phyloP scores from a whole-genome alignment of 2,113 vertebrate species.

The Erpornis zantholeuca region DNA sequence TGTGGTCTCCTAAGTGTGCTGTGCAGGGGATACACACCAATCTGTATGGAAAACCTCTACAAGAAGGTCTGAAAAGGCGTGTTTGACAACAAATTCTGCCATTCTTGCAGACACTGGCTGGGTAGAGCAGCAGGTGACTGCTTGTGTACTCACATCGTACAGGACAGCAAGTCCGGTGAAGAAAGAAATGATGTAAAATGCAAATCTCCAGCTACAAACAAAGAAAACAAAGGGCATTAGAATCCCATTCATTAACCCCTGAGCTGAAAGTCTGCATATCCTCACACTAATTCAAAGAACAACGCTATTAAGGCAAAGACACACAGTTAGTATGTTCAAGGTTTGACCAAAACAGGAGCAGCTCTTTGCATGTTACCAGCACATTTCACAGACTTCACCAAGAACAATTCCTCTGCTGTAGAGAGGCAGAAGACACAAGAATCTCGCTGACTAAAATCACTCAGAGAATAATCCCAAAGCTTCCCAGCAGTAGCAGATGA shows the following conservation, averaged over 20 bases:
- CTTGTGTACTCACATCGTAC: constrained; percentile 81
- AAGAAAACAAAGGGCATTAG: not conserved
- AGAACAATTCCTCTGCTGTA: not conserved
- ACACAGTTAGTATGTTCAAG: not conserved
- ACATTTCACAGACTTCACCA: not conserved
- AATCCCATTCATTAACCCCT: not conserved
- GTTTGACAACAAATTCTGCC: not conserved
- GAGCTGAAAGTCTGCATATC: not conserved
- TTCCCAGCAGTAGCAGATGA: not conserved
- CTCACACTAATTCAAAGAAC: not conserved
- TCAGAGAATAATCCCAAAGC: not conserved
- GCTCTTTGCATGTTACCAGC: not conserved
- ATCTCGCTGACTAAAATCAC: not conserved
- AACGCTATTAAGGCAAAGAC: not conserved
- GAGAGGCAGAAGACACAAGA: not conserved
- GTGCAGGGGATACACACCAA: not conserved
- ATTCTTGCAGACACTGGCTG: not conserved
- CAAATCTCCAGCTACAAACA: constrained; percentile 85
- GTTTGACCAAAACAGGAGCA: not conserved
- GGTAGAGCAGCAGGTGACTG: not conserved
- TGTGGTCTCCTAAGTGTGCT: not conserved
- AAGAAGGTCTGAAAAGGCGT: not conserved
- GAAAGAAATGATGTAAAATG: constrained; percentile 83
- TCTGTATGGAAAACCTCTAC: not conserved
- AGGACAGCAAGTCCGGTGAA: constrained; percentile 75